A percentile compares a stretch with the other conserved stretches of the same genome.
Conservation (phyloP, 2,113 vertebrate species). For the Aspiorhynchus laticeps region DNA sequence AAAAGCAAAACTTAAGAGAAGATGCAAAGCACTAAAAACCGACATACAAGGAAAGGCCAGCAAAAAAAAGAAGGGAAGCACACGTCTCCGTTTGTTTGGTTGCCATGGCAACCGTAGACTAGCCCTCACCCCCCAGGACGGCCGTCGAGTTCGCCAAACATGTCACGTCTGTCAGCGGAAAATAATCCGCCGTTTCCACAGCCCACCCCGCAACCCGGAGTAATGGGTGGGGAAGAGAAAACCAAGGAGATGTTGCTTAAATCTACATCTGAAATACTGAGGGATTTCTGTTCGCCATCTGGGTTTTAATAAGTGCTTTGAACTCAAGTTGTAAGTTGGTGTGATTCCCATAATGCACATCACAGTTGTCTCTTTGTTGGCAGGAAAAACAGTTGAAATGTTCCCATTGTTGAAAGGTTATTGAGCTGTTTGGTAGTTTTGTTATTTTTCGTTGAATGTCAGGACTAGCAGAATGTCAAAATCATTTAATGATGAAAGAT, state of each 20-base stretch:
- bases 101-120: slow-evolving; percentile 62
- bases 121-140: slow-evolving; percentile 38
- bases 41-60: slow-evolving; percentile 68
- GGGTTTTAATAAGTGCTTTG: background rate
- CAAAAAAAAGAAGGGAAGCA: slow-evolving; percentile 64
- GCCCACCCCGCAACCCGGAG: background rate
- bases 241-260: background rate
- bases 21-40: slow-evolving; percentile 37
- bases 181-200: slow-evolving; percentile 8
- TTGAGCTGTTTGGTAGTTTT: background rate
- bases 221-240: background rate
- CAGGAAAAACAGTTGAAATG: background rate
- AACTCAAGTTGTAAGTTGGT: background rate
- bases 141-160: background rate
- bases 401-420: background rate
- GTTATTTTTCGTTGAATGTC: background rate
- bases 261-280: background rate
- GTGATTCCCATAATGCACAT: background rate
- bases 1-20: slow-evolving; percentile 7
- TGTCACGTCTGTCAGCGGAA: slow-evolving; percentile 30
- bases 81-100: slow-evolving; percentile 76
- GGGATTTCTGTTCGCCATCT: background rate
- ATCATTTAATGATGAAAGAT: background rate
- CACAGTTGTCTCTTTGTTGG: background rate
- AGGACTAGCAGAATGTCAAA: background rate